Evolutionary conservation across 1,140 invertebrate genomes (phyloP), one percentile per base, ranked within the genome.

Genomic region (Bombus superbus): DNA sequence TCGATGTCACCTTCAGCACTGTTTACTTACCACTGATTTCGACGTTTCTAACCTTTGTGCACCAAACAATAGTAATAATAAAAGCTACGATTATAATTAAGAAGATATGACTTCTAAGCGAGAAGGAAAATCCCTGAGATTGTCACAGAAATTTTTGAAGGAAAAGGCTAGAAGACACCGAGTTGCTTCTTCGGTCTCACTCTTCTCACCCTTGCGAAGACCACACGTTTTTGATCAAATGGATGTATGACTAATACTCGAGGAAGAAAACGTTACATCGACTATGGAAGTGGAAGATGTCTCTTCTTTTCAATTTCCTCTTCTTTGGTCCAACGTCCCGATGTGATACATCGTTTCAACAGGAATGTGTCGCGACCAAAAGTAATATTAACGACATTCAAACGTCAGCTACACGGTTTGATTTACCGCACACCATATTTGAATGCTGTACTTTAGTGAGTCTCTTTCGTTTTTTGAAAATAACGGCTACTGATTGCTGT

Each of bases 391-490:
- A 35, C 13, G 42, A 75, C n/a, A 71, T 44, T 59, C 8, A 81
- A 85, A 85, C 84, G 71, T 85, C 84, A 81, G 71, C 18, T 38
- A 74, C 40, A 35, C 83, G 42, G 13, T 35, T 40, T 8, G 18
- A 42, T 59, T 28, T 18, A 38, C 35, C 9, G 15, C 59, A n/a
- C 78, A 35, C 72, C 4, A 4, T 22, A 9, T 8, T 22, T 1
- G 32, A 6, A n/a, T 35, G 42, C 32, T 18, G n/a, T 77, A 38
- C 53, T 32, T 10, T 18, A 8, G n/a, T 1, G 28, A 13, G 9
- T 59, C 0, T n/a, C 40, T 44, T 25, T 28, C 25, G 35, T 11
- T 40, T 40, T n/a, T 10, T 4, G n/a, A 1, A 22, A 22, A 8
- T 32, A 25, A n/a, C 25, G 38, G 13, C 15, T 38, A 77, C 35